Percentiles rank a stretch among this genome's conserved stretches.
These are phyloP conservation scores for Drosophila pandora DNA, from an alignment of 1,140 invertebrate genomes.

Conservation along the genomic window DNA sequence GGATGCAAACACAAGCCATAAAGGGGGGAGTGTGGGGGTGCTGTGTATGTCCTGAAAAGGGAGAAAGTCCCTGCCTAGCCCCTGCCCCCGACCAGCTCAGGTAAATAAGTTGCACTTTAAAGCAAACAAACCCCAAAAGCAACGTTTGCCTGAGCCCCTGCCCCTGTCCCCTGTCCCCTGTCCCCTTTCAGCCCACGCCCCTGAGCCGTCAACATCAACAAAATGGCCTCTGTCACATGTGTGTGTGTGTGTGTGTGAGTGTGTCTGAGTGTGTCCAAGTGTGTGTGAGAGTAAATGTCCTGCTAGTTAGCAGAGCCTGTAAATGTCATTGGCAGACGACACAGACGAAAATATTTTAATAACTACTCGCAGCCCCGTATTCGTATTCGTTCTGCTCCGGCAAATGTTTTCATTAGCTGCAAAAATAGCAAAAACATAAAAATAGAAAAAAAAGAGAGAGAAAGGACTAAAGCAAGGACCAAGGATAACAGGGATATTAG, in stretches of 20 bases:
- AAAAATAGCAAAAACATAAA: conserved; percentile 28
- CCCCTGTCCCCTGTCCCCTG: too few species aligned
- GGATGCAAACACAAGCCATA: background rate
- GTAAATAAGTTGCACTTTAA: conserved; percentile 79
- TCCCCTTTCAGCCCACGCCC: too few species aligned
- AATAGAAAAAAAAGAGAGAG: conserved; percentile 11
- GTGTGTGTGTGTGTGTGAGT: conserved; percentile 7
- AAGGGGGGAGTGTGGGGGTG: background rate
- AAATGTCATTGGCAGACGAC: conserved; percentile 58
- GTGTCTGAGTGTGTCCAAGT: background rate
- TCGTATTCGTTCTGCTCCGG: conserved; percentile 43
- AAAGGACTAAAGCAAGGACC: background rate
- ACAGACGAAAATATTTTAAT: conserved; percentile 78
- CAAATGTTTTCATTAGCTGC: conserved; percentile 78
- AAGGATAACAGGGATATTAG: conserved; percentile 3
- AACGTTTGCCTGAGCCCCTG: background rate
- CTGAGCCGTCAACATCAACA: conserved; percentile 18
- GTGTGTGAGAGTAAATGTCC: conserved; percentile 18
- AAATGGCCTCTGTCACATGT: conserved; percentile 42
- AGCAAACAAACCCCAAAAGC: conserved; percentile 57
- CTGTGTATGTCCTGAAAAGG: background rate
- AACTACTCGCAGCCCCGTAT: conserved; percentile 44
- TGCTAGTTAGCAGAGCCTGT: conserved; percentile 48
- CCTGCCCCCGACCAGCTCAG: conserved; percentile 19
- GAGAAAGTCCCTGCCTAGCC: background rate